Evolutionary conservation across 2,113 vertebrate species (phyloP).

Genomic region (Okapia johnstoni): DNA sequence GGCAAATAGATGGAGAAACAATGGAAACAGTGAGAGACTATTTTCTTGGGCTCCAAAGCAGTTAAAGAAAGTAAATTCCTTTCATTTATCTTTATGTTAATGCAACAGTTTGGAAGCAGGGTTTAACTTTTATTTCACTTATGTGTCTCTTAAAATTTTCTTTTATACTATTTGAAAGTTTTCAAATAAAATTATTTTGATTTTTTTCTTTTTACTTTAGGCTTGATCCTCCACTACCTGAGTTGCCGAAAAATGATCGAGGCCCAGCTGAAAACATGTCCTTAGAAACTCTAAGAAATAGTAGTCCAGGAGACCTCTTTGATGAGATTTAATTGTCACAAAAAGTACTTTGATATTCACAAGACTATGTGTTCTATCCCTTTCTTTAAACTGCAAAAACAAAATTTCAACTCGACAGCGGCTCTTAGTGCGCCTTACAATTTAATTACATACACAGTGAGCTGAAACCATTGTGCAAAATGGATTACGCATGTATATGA

Average conservation of each 20-base stretch:
- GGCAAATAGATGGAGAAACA: neutral
- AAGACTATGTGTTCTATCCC: neutral
- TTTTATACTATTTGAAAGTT: neutral
- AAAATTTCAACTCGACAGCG: neutral
- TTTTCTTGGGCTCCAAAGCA: neutral
- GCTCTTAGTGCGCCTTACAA: neutral
- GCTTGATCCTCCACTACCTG: conserved; percentile 63
- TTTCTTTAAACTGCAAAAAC: neutral
- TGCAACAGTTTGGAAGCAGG: neutral
- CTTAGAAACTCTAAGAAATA: conserved; percentile 77
- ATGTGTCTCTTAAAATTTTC: neutral
- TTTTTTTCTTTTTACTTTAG: conserved; percentile 75
- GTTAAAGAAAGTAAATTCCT: neutral
- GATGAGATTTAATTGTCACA: conserved; percentile 57
- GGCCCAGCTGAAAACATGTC: conserved; percentile 72
- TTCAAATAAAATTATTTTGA: conserved; percentile 5
- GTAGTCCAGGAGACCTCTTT: conserved; percentile 84
- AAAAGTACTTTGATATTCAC: neutral
- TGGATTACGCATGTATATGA: neutral
- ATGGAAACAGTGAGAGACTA: neutral
- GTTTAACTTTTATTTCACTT: conserved; percentile 15
- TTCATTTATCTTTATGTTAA: neutral
- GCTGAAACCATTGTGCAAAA: neutral
- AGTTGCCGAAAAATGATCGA: conserved; percentile 58
- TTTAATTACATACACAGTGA: conserved; percentile 28